Evolutionary conservation across 1,140 invertebrate genomes (phyloP).

Genomic region (Vanessa tameamea): DNA sequence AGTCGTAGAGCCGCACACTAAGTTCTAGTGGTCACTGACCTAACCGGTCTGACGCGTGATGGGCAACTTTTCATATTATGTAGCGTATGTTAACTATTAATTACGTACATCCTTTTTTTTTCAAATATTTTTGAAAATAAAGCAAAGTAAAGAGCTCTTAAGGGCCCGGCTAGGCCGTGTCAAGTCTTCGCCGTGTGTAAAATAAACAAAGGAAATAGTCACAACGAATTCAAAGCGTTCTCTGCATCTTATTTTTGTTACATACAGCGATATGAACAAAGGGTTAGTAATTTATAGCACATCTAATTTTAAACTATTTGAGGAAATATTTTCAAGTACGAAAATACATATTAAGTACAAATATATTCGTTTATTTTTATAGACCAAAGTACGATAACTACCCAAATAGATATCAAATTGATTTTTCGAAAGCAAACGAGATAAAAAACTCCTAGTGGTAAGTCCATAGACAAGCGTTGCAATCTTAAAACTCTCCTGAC

Average conservation of each 20-base stretch:
- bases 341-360: not conserved
- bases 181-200: slow-evolving; percentile 9
- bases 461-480: too few relatives aligned
- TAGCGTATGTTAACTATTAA: slow-evolving; percentile 47
- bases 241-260: not conserved
- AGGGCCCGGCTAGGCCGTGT: slow-evolving; percentile 3
- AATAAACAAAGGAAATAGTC: slow-evolving; percentile 8
- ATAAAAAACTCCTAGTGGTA: too few relatives aligned
- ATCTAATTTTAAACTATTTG: not conserved
- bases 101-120: slow-evolving; percentile 31
- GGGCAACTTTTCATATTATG: slow-evolving; percentile 49
- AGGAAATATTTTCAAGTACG: not conserved
- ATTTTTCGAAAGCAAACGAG: too few relatives aligned
- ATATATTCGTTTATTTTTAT: not conserved
- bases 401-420: too few relatives aligned
- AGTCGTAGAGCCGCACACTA: slow-evolving; percentile 48
- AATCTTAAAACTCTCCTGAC: too few relatives aligned
- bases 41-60: slow-evolving; percentile 67
- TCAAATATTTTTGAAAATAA: slow-evolving; percentile 6
- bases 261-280: not conserved
- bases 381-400: too few relatives aligned
- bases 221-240: slow-evolving; percentile 9
- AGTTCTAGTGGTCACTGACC: slow-evolving; percentile 66
- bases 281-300: not conserved
- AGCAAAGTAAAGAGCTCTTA: slow-evolving; percentile 3